phyloP scores from a whole-genome alignment of 2,113 vertebrate genomes.

The Pardalotus punctatus region DNA sequence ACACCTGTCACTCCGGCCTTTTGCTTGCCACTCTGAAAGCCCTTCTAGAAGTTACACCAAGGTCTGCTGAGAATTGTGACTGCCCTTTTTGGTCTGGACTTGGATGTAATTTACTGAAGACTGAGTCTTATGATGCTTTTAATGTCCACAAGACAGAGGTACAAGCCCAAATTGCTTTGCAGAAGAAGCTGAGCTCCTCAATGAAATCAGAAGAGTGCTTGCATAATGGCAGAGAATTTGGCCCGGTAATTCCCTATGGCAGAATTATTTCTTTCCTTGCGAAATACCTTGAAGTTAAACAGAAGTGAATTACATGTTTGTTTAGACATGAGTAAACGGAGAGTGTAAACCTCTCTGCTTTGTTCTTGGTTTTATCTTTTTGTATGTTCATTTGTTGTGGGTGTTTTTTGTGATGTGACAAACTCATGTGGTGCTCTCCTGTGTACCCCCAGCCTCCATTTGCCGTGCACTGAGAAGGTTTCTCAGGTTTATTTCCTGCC shows the following conservation, averaged over 20 bases:
- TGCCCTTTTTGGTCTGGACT: neutral
- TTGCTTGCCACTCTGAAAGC: neutral
- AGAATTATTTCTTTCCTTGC: neutral
- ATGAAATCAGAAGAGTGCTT: neutral
- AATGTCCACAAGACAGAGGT: neutral
- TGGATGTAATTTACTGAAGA: neutral
- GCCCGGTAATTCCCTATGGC: neutral
- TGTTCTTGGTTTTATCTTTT: neutral
- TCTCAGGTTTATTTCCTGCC: constrained; percentile 21
- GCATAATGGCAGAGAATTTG: neutral
- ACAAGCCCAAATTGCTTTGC: neutral
- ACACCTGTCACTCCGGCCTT: neutral
- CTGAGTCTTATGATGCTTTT: neutral
- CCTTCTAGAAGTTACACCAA: neutral
- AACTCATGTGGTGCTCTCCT: neutral
- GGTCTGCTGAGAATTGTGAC: neutral
- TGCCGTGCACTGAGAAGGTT: neutral
- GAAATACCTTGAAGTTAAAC: neutral
- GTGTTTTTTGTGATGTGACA: neutral
- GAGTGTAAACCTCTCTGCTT: neutral
- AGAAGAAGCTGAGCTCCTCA: neutral
- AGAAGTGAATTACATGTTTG: neutral
- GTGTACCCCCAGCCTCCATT: neutral
- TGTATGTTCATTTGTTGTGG: neutral
- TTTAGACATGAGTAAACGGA: neutral